Base-by-base conservation (phyloP, 1,140 invertebrate genomes). In the Drosophila oshimai region DNA sequence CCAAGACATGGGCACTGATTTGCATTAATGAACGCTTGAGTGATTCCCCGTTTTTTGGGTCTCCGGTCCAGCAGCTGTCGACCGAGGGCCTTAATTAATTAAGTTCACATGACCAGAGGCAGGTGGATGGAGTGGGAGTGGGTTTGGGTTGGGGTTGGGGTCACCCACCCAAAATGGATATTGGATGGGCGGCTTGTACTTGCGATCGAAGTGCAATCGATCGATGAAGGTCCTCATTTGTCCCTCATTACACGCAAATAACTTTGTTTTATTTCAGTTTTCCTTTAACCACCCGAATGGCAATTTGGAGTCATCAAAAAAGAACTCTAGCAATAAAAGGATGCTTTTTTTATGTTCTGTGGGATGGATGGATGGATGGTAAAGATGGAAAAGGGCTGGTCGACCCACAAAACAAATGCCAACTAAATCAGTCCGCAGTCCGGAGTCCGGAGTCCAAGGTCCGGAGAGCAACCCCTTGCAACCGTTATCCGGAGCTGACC, bases 21-120 rank as follows among this genome's bases (percentile, higher is more conserved):
- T 84, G 81, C 80, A 84, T 84, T 84, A 84, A 84, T 80, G 75
- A 79, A 86, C 80, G 84, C 81, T 73, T 80, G 81, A 86, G 80
- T 80, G 80, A 75, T 73, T 86, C 61, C 72, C 71, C 70, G 47
- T 60, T 75, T 71, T 76, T 64, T 71, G 69, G 69, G 68, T 53
- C 69, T 72, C 57, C 68, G 57, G 68, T 71, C 45, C 67, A 58
- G 79, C 80, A 84, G 80, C 79, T 86, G 79, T 79, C 80, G 80
- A 64, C 76, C 57, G 65, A 62, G 74, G 79, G 75, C 79, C 60
- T 86, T 87, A 86, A 86, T 86, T 86, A 86, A 86, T 86, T 86
- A 86, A 86, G 81, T 86, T 86, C 81, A 86, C 80, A 87, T 86
- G 76, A 86, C 47, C 67, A 80, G 61, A 75, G 74, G 42, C 24